These are phyloP conservation scores for Mylabris sibirica DNA, from an alignment of 2,888 invertebrate species.

Conservation along the genomic window DNA sequence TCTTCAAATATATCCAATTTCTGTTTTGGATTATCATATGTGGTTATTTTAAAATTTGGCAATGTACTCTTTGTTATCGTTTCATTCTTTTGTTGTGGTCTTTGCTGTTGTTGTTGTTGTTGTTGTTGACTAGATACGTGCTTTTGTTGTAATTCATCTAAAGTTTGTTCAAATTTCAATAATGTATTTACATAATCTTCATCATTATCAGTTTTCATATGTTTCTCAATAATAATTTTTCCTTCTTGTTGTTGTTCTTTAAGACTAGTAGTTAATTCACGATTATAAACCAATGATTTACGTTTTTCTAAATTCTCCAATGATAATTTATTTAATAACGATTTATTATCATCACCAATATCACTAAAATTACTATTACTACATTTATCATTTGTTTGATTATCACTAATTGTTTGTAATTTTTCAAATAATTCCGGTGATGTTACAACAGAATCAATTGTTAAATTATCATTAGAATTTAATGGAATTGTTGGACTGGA, in stretches of 20 bases:
- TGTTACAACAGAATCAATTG: constrained; percentile 57
- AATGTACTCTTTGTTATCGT: constrained; percentile 44
- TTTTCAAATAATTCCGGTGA: constrained; percentile 59
- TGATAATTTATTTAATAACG: constrained; percentile 55
- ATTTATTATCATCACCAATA: constrained; percentile 50
- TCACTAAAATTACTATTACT: constrained; percentile 50
- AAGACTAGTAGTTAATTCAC: constrained; percentile 60
- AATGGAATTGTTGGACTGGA: constrained; percentile 51
- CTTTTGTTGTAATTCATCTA: constrained; percentile 37
- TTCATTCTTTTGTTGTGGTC: constrained; percentile 9
- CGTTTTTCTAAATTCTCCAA: constrained; percentile 59
- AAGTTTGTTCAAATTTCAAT: constrained; percentile 43
- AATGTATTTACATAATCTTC: constrained; percentile 42
- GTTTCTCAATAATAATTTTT: constrained; percentile 9
- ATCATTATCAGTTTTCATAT: constrained; percentile 30
- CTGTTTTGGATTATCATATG: constrained; percentile 58
- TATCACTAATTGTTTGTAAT: constrained; percentile 52
- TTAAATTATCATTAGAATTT: constrained; percentile 24
- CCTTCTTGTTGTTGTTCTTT: constrained; percentile 36
- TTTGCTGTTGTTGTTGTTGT: constrained; percentile 29
- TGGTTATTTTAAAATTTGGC: constrained; percentile 61
- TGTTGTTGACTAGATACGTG: constrained; percentile 39
- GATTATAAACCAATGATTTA: constrained; percentile 59
- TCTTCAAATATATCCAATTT: constrained; percentile 61
- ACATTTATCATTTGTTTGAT: constrained; percentile 41